Conservation (phyloP, 1,140 invertebrate genomes). For the Ceratina japonica region DNA sequence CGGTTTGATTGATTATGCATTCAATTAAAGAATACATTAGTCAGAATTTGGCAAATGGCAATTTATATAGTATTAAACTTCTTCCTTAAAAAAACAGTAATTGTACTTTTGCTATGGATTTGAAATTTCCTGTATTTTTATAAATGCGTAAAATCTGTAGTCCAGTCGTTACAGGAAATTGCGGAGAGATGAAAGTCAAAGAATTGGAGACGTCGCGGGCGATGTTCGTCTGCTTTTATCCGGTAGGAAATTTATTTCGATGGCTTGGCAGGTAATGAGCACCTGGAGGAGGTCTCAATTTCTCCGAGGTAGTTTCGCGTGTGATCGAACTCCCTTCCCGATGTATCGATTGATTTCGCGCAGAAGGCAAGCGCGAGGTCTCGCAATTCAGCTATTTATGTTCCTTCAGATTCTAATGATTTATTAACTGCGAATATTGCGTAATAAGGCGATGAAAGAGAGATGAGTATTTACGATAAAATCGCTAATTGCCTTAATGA, state of each 20-base stretch:
- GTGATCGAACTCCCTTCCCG: not conserved
- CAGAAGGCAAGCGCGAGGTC: too few relatives aligned
- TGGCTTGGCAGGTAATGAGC: constrained; percentile 4
- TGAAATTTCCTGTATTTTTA: too few relatives aligned
- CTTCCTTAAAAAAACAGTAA: not conserved
- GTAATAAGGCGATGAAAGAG: too few relatives aligned
- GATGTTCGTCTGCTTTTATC: not conserved
- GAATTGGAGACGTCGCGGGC: not conserved
- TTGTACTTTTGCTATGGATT: not conserved
- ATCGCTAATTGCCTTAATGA: constrained; percentile 9
- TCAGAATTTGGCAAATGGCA: not conserved
- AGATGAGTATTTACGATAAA: not conserved
- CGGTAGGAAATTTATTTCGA: constrained; percentile 26
- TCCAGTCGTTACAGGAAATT: constrained; percentile 15
- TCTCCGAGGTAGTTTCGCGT: not conserved
- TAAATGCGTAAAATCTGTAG: too few relatives aligned
- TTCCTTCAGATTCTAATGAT: not conserved
- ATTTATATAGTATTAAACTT: too few relatives aligned
- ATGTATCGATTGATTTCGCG: not conserved
- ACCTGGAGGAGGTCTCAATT: not conserved
- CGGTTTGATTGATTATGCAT: not conserved
- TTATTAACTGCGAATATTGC: too few relatives aligned
- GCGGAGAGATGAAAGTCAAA: constrained; percentile 10
- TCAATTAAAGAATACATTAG: too few relatives aligned
- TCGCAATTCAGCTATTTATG: not conserved